phyloP scores from a whole-genome alignment of 2,797 vertebrate genomes.

The Acrossocheilus fasciatus region DNA sequence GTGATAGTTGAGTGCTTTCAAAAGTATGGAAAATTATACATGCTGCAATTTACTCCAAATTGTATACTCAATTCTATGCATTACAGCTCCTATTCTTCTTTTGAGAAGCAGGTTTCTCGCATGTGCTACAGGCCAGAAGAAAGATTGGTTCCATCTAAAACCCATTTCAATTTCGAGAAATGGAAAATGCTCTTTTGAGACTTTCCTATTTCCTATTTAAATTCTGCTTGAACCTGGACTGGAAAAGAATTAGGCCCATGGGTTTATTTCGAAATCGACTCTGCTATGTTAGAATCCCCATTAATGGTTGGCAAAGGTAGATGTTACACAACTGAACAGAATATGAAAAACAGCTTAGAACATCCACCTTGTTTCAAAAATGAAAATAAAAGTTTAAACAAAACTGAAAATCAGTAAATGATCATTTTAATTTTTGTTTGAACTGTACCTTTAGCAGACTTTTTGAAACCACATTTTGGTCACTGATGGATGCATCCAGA shows the following conservation, averaged over 20 bases:
- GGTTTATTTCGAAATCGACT: slow-evolving; percentile 49
- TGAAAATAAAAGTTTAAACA: neutral
- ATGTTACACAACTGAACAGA: neutral
- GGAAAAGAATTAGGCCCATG: slow-evolving; percentile 34
- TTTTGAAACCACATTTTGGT: neutral
- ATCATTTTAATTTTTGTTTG: neutral
- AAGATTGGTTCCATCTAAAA: slow-evolving; percentile 41
- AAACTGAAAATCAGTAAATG: neutral
- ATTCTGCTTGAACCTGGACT: slow-evolving; percentile 40
- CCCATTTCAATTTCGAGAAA: slow-evolving; percentile 51
- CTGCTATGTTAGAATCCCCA: slow-evolving; percentile 44
- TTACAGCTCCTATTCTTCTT: neutral
- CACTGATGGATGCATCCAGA: neutral
- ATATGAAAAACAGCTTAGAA: neutral
- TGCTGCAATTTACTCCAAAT: slow-evolving; percentile 7
- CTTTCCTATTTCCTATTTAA: slow-evolving; percentile 49
- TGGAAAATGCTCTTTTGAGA: slow-evolving; percentile 48
- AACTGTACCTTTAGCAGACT: neutral
- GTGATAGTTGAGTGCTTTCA: neutral
- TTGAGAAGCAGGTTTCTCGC: slow-evolving; percentile 5
- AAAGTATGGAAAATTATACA: slow-evolving; percentile 34
- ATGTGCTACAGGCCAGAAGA: slow-evolving; percentile 27
- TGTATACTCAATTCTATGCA: neutral
- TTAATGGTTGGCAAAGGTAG: slow-evolving; percentile 7
- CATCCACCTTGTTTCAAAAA: neutral